A percentile compares a stretch with the other conserved stretches of the same genome.
Evolutionary conservation across 2,113 vertebrate genomes (phyloP).

Genomic region (Geococcyx californianus): DNA sequence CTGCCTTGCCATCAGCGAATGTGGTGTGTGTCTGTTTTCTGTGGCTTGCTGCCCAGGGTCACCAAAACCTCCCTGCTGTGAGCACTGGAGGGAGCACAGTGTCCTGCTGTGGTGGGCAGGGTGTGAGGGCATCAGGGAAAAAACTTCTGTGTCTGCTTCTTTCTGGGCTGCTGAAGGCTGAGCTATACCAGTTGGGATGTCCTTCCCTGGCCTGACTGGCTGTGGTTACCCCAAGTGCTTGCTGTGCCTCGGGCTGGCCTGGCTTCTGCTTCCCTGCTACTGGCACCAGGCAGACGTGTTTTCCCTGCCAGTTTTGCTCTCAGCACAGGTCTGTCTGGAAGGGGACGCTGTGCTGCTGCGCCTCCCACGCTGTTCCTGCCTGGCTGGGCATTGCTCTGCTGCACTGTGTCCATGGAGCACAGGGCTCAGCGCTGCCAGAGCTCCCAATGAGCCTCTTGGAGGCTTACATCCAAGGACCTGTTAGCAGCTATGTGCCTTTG

Average conservation of each 20-base stretch:
- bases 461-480: background rate
- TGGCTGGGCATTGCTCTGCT: background rate
- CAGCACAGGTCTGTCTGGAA: rapidly evolving
- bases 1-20: background rate
- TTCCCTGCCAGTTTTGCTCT: background rate
- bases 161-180: rapidly evolving
- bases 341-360: background rate
- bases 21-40: background rate
- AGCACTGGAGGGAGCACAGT: rapidly evolving
- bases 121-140: rapidly evolving
- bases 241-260: background rate
- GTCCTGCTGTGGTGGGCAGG: rapidly evolving
- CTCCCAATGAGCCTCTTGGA: background rate
- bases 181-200: background rate
- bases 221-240: background rate
- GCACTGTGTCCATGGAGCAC: background rate
- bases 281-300: background rate
- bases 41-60: background rate
- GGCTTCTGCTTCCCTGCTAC: background rate
- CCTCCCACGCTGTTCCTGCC: rapidly evolving
- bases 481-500: background rate
- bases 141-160: background rate
- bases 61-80: background rate
- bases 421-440: background rate
- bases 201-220: rapidly evolving